These are phyloP conservation scores for Pimephales promelas DNA, from an alignment of 2,113 vertebrate genomes.

Conservation along the genomic window DNA sequence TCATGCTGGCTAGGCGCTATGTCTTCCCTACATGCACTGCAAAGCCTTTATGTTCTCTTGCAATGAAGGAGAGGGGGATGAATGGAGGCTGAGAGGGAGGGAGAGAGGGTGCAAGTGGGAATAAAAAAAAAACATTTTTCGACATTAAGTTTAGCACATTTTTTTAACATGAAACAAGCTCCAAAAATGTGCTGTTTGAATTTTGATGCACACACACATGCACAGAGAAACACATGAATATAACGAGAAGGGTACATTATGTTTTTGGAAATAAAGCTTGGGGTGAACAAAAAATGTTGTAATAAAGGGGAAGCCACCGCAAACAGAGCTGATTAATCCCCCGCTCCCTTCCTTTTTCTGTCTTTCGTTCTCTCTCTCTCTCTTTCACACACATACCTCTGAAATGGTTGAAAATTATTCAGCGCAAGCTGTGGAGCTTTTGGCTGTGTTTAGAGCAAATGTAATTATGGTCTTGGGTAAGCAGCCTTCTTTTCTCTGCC, in stretches of 20 bases:
- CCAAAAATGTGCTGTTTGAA: neutral
- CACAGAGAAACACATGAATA: constrained; percentile 33
- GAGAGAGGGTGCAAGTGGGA: constrained; percentile 19
- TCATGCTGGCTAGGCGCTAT: constrained; percentile 42
- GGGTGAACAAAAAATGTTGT: constrained; percentile 65
- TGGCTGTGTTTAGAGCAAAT: constrained; percentile 91
- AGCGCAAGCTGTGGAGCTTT: constrained; percentile 85
- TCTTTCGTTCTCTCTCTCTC: constrained; percentile 5
- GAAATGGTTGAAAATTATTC: constrained; percentile 78
- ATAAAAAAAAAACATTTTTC: constrained; percentile 55
- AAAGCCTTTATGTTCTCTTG: constrained; percentile 67
- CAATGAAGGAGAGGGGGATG: constrained; percentile 59
- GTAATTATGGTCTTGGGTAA: constrained; percentile 93
- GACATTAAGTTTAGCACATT: constrained; percentile 53
- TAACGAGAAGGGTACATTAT: constrained; percentile 43
- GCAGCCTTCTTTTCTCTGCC: constrained; percentile 78
- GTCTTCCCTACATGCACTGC: constrained; percentile 65
- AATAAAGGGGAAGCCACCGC: constrained; percentile 81
- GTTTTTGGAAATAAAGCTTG: constrained; percentile 64
- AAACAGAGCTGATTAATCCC: constrained; percentile 88
- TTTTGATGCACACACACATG: constrained; percentile 7
- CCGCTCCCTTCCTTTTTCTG: constrained; percentile 49
- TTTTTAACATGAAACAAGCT: constrained; percentile 28
- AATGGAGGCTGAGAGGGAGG: constrained; percentile 55
- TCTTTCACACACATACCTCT: constrained; percentile 34